Conservation (phyloP, 2,888 invertebrate genomes). For the Mesorhabditis belari region DNA sequence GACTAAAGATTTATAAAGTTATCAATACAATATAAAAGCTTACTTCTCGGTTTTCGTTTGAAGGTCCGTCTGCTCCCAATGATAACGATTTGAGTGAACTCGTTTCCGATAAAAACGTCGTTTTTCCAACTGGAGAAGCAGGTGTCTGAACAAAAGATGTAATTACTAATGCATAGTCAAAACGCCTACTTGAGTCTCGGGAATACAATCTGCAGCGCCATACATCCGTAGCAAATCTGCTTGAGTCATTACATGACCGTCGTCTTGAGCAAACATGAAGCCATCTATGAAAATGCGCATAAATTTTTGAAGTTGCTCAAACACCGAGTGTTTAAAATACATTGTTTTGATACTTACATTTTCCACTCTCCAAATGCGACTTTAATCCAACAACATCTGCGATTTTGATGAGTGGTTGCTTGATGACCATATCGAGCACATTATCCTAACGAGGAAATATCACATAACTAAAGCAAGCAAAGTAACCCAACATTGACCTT, state of each 20-base stretch:
- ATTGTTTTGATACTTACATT: background rate
- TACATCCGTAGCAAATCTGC: constrained; percentile 1
- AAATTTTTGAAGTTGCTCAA: no score
- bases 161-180: no score
- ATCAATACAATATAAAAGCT: no score
- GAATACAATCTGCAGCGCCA: background rate
- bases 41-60: no score
- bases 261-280: constrained; percentile 19
- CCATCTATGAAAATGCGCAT: constrained; percentile 6
- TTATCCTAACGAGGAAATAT: background rate
- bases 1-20: no score
- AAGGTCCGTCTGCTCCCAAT: no score
- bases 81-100: no score
- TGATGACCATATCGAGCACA: background rate
- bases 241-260: constrained; percentile 14
- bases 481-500: background rate
- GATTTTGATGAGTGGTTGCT: constrained; percentile 5
- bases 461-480: background rate
- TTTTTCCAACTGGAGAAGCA: no score
- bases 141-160: no score
- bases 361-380: background rate
- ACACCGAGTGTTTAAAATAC: no score
- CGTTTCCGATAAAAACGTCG: no score
- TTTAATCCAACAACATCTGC: constrained; percentile 5
- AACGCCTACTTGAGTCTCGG: no score